Base-by-base conservation (phyloP, 2,797 vertebrate species). In the Enteromius thamalakanensis region DNA sequence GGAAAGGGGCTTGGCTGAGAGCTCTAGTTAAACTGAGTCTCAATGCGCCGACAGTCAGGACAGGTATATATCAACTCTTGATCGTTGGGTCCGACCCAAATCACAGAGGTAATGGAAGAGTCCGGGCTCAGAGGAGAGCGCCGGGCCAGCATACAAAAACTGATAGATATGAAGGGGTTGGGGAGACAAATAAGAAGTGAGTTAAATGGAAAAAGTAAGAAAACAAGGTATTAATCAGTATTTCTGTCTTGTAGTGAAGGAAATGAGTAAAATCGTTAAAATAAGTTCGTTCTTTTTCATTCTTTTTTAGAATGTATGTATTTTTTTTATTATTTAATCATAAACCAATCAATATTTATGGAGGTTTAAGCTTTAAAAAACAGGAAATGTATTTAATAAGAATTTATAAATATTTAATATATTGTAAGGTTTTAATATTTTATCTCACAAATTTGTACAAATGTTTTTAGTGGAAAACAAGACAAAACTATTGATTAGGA, bases 1-100 rank as follows among this genome's bases (percentile, higher is more conserved):
- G 68, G 37, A 21, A 40, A 45, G 67, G 26, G 71, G 26, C 60
- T n/a, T 70, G 76, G 80, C 67, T 6, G 60, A 71, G 60, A 79
- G 83, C 60, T 69, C 65, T 94, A 94, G 65, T 88, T 90, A 84
- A 94, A 92, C 79, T 92, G 87, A 10, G 92, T 93, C 89, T 94
- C 94, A 86, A 92, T 81, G 58, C 76, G 90, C 87, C 89, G 92
- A 87, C 94, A 95, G 89, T 91, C 90, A 15, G 92, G 92, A 26
- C 94, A 94, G 82, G 90, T 91, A 89, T 93, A 94, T 75, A 91
- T 87, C 85, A 91, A 80, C 3, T 87, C 82, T 82, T 85, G 82
- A 77, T 84, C 72, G 37, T 88, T 82, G 23, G 88, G 87, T 37
- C 92, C 92, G 80, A 82, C 86, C 93, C 93, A 94, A 89, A 92